Evolutionary conservation across 2,888 invertebrate genomes (phyloP), one percentile per base, ranked within the genome.

Genomic region (Mycogona germanica): DNA sequence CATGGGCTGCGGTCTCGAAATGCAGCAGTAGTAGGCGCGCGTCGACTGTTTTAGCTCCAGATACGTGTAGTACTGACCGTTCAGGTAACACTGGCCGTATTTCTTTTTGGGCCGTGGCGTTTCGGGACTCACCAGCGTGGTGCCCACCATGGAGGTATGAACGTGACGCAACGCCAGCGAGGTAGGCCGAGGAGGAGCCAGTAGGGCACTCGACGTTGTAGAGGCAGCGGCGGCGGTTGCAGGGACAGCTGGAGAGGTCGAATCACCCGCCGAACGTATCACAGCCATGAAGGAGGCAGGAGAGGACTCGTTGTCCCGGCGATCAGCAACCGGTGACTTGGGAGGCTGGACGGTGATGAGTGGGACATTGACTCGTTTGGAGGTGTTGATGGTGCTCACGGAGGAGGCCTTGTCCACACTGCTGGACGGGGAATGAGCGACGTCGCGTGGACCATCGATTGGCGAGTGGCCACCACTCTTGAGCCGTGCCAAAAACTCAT

Each of bases 1-100:
- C 68, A 89, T 91, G 1, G 96, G 95, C 67, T 96, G 95, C 1
- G 91, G 87, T 61, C 89, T 82, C 69, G 91, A 89, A 47, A 93
- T 77, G 1, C 92, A 92, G 65, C 95, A 95, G 70, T 89, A 96
- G 63, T 88, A 91, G 55, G 85, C 81, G 67, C 86, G 81, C 1
- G 91, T 89, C 23, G 89, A 88, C 68, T 87, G 86, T 71, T 92
- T 92, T 55, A 92, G 73, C 0, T 88, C 91, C 64, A 92, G 72
- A 70, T 89, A 88, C 44, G 91, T 91, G 68, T 91, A 92, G 37
- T 56, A 54, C 42, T 65, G 87, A 32, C 91, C 91, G 67, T 91
- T 88, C 57, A 89, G 73, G 70, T 86, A 87, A 55, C 89, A 77
- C 68, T 92, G 89, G 41, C 87, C 85, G 66, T 87, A 89, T 29